These are phyloP conservation scores for Tinea trinotella DNA, from an alignment of 2,888 invertebrate genomes.

Conservation along the genomic window DNA sequence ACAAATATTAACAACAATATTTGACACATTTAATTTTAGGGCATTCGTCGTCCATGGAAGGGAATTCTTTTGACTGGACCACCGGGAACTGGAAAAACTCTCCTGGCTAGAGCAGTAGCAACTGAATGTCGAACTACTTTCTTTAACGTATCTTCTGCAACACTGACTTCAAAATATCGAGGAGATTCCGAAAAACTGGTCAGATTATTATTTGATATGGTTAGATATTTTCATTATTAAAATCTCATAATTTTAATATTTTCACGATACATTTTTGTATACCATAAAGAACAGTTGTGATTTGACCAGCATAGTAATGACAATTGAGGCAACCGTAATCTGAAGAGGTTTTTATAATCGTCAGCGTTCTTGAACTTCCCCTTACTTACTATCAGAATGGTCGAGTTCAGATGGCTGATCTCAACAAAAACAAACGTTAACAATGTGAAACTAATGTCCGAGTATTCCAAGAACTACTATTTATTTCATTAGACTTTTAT, in stretches of 20 bases:
- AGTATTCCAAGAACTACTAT: too few species aligned
- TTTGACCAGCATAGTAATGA: too few species aligned
- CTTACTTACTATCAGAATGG: too few species aligned
- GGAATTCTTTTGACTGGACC: constrained; percentile 79
- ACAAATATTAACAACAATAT: too few species aligned
- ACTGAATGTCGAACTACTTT: constrained; percentile 92
- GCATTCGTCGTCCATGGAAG: constrained; percentile 88
- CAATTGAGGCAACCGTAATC: too few species aligned
- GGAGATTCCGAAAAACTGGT: constrained; percentile 94
- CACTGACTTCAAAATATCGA: constrained; percentile 89
- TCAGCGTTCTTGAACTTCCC: too few species aligned
- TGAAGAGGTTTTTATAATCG: too few species aligned
- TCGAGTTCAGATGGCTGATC: too few species aligned
- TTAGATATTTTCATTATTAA: constrained; percentile 32
- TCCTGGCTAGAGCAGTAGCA: constrained; percentile 89
- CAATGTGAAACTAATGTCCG: too few species aligned
- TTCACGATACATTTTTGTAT: neutral
- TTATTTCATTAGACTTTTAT: too few species aligned
- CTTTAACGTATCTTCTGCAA: constrained; percentile 90
- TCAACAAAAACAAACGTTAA: too few species aligned
- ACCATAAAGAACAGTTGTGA: too few species aligned
- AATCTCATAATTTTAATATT: neutral
- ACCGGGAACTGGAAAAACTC: constrained; percentile 85
- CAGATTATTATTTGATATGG: constrained; percentile 89
- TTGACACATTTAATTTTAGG: constrained; percentile 36